Base-by-base conservation (phyloP, 2,888 invertebrate genomes). In the Rotaria sp. region DNA sequence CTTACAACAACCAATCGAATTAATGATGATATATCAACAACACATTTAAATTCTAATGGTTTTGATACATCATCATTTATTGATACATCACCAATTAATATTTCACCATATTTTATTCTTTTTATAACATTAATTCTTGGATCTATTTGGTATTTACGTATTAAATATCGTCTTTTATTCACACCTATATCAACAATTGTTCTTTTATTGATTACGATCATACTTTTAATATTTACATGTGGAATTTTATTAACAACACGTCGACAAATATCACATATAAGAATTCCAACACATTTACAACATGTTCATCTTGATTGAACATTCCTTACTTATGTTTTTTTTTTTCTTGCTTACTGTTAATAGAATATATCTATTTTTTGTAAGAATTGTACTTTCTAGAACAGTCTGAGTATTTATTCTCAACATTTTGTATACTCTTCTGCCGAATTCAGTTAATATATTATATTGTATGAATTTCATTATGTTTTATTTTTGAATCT, bases 101-200 rank as follows among this genome's bases (percentile, higher is more conserved):
- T 45, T 26, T 80, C 80, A 26, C 26, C 45, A 41, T 35, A 45
- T 80, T 30, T 86, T 55, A 26, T 94, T 92, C 94, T 94, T n/a
- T 92, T 94, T 86, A 93, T 95, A 87, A 94, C 94, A 85, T 92
- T 95, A 74, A 93, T 94, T 11, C 92, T 95, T 86, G 93, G 94
- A 74, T 92, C 94, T 86, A 94, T 95, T 85, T 95, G 95, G 95
- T 95, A 94, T 91, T 93, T 91, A 85, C 89, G 91, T 84, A 89
- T 91, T 86, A 93, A 93, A 87, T 94, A 94, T 90, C 93, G 93
- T 87, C 93, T 94, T 89, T 92, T 94, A 87, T 94, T 94, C 89
- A 94, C 94, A 85, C 94, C 94, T 86, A 94, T 95, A 87, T 94
- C 95, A 94, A 91, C 95, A 85, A 93, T 95, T 84, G 94, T 94